A percentile compares a stretch with the other conserved stretches of the same genome.
Conservation (phyloP, 2,888 invertebrate genomes). For the Melangyna quadrimaculata region DNA sequence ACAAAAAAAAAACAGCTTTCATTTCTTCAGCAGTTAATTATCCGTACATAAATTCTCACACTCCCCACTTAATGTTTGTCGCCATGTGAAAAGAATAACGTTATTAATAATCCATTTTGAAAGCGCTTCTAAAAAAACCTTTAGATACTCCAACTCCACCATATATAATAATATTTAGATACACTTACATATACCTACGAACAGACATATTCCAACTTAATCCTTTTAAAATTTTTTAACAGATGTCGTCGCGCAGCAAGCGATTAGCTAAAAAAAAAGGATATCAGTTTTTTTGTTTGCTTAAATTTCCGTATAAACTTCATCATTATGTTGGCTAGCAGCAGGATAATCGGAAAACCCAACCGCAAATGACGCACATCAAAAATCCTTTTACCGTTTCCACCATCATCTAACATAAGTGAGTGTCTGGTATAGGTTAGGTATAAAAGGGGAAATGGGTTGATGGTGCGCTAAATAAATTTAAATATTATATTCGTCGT, state of each 20-base stretch:
- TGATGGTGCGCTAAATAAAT: slow-evolving; percentile 53
- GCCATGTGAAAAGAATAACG: background rate
- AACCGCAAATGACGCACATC: slow-evolving; percentile 59
- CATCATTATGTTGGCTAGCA: slow-evolving; percentile 36
- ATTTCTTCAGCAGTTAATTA: slow-evolving; percentile 7
- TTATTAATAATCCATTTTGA: slow-evolving; percentile 59
- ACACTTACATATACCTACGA: too few species aligned
- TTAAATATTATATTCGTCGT: slow-evolving; percentile 51
- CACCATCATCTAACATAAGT: background rate
- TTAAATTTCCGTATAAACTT: slow-evolving; percentile 28
- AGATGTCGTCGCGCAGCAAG: slow-evolving; percentile 52
- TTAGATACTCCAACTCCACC: background rate
- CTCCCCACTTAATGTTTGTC: background rate
- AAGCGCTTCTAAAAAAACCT: background rate
- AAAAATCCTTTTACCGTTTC: background rate
- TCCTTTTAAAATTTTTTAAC: slow-evolving; percentile 52
- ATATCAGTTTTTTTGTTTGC: slow-evolving; percentile 1
- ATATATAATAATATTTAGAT: background rate
- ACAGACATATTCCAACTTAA: slow-evolving; percentile 20
- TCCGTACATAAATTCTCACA: slow-evolving; percentile 19
- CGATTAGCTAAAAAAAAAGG: slow-evolving; percentile 51
- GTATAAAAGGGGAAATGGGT: background rate
- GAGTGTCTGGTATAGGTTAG: background rate
- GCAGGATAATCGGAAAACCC: slow-evolving; percentile 47
- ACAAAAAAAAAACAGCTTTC: background rate